Percentiles rank a stretch among this genome's conserved stretches.
These are phyloP conservation scores for Drosophila obscura DNA, from an alignment of 1,140 invertebrate genomes.

Conservation along the genomic window DNA sequence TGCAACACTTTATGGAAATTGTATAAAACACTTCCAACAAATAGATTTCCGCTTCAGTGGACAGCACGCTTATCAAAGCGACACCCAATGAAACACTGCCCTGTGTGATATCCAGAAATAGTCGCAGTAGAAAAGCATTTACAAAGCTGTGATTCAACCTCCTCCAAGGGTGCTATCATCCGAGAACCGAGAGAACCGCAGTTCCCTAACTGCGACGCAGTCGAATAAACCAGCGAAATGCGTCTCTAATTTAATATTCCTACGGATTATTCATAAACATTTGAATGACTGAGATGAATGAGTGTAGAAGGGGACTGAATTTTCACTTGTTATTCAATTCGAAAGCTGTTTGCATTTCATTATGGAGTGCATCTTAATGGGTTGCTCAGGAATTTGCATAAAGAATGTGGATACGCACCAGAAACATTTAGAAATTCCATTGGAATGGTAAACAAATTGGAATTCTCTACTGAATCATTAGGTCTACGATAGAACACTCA, in stretches of 20 bases:
- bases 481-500: neutral
- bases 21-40: neutral
- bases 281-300: constrained; percentile 33
- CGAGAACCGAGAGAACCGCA: neutral
- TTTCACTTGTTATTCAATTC: constrained; percentile 36
- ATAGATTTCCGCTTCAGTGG: neutral
- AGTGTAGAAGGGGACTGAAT: constrained; percentile 17
- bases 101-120: constrained; percentile 31
- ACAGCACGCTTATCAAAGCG: constrained; percentile 27
- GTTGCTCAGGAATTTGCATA: constrained; percentile 51
- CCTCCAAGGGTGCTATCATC: constrained; percentile 2
- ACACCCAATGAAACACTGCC: constrained; percentile 11
- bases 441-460: constrained; percentile 2
- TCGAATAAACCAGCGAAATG: constrained; percentile 48
- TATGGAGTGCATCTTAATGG: constrained; percentile 34
- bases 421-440: constrained; percentile 15
- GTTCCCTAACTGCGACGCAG: constrained; percentile 56
- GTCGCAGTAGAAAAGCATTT: constrained; percentile 19
- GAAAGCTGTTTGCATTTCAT: constrained; percentile 50
- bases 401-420: constrained; percentile 5
- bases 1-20: neutral
- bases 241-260: constrained; percentile 43
- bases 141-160: constrained; percentile 29
- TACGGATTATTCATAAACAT: constrained; percentile 49
- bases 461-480: neutral